Evolutionary conservation across 2,797 vertebrate genomes (phyloP), one percentile per base, ranked within the genome.

Genomic region (Pangasius djambal): DNA sequence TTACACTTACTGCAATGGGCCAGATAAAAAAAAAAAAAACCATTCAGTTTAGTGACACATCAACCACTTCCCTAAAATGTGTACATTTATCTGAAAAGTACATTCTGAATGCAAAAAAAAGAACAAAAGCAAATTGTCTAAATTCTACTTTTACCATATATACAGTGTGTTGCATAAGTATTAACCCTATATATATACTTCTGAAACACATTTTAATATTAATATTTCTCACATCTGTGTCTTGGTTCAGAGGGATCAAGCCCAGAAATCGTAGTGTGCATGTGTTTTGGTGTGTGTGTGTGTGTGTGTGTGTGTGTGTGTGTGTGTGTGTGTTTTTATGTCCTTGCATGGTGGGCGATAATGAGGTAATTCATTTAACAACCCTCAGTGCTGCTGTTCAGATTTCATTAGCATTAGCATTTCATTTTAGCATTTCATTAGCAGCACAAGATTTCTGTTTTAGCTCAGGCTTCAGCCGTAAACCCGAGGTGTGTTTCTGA

Each of bases 361-460:
- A 95, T 95, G 95, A 94, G 94, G 93, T 94, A 95, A 96, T 96
- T 94, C 31, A 89, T 93, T 92, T 96, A 95, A 95, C 94, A 94
- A 92, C 91, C 92, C 93, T 93, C 94, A 95, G 93, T 94, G 94
- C 93, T 93, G 93, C 87, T 89, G 92, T 94, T 94, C 93, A 93
- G 91, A 95, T 95, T 93, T 95, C 95, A 95, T 96, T 95, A 96
- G 79, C 79, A 95, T 96, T 95, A 96, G 57, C 79, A 63, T 83
- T 78, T 78, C 25, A 77, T 15, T 77, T 52, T 31, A 28, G 75
- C 75, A n/a, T 78, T 25, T 94, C 94, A 95, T 96, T 95, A 96
- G 94, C 91, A 88, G 89, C 48, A 90, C 55, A 20, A 20, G 50
- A 55, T 40, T 94, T 95, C 92, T 31, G 28, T 22, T 31, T 52